phyloP scores from a whole-genome alignment of 2,113 vertebrate genomes.

The Ivindomyrus marchei region DNA sequence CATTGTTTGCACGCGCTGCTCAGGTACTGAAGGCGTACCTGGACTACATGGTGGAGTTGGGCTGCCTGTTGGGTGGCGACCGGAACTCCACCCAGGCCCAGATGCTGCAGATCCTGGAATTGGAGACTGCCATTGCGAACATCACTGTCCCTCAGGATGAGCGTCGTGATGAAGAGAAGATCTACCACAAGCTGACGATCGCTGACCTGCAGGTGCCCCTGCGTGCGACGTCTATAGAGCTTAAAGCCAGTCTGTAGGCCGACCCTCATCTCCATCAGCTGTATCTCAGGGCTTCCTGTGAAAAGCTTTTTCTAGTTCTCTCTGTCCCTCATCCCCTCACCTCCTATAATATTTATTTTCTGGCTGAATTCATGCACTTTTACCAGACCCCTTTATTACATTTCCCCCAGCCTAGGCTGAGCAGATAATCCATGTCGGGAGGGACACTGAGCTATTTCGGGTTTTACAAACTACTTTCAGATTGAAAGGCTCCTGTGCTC shows the following conservation, averaged over 20 bases:
- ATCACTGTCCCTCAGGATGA: constrained; percentile 93
- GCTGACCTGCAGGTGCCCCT: constrained; percentile 78
- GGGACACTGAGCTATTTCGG: no score
- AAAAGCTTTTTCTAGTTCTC: not conserved
- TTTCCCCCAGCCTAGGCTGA: not conserved
- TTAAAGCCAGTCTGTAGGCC: not conserved
- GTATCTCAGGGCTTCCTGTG: not conserved
- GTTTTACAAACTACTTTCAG: no score
- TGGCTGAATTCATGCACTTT: not conserved
- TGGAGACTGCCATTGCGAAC: constrained; percentile 82
- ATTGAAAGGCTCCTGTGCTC: no score
- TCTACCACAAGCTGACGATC: constrained; percentile 89
- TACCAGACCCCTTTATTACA: no score
- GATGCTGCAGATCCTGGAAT: constrained; percentile 87
- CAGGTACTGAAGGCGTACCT: constrained; percentile 85
- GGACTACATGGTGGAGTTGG: constrained; percentile 95
- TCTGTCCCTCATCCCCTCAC: not conserved
- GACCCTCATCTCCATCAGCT: no score
- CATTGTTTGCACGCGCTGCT: not conserved
- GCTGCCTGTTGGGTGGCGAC: constrained; percentile 73
- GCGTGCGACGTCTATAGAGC: not conserved
- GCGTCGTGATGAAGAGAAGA: constrained; percentile 87
- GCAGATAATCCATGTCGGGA: no score
- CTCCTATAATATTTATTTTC: not conserved
- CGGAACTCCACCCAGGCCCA: constrained; percentile 61